Conservation (phyloP, 2,888 invertebrate species). For the Noctua janthina region DNA sequence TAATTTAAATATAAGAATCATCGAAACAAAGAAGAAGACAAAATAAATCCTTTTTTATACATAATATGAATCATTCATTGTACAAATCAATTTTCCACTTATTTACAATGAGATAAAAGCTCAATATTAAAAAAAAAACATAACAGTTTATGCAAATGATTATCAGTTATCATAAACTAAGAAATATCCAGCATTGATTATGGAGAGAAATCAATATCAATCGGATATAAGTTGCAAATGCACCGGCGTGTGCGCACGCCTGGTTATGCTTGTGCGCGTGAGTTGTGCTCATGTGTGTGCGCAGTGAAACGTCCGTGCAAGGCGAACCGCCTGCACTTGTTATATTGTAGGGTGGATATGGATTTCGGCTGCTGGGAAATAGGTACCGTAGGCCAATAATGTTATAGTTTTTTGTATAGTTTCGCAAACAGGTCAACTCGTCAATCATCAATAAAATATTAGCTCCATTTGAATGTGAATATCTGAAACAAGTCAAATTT, state of each 20-base stretch:
- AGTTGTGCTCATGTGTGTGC: slow-evolving; percentile 57
- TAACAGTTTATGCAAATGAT: slow-evolving; percentile 37
- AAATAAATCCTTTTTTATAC: neutral
- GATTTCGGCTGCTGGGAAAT: slow-evolving; percentile 7
- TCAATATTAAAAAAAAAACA: neutral
- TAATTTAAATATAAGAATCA: neutral
- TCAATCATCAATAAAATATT: too few relatives aligned
- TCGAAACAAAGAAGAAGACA: neutral
- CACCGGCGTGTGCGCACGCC: slow-evolving; percentile 40
- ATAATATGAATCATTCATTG: neutral
- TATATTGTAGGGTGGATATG: slow-evolving; percentile 72
- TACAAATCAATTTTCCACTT: neutral
- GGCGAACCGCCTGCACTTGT: slow-evolving; percentile 84
- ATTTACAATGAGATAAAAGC: neutral
- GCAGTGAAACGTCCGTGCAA: slow-evolving; percentile 83
- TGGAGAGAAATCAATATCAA: slow-evolving; percentile 67
- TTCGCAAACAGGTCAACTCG: too few relatives aligned
- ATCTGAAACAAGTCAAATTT: too few relatives aligned
- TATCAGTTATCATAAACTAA: slow-evolving; percentile 48
- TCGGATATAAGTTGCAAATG: slow-evolving; percentile 61
- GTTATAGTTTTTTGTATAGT: neutral
- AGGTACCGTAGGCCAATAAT: neutral
- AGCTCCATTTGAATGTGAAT: too few relatives aligned
- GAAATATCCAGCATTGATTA: slow-evolving; percentile 59
- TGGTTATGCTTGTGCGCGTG: slow-evolving; percentile 14